phyloP scores from a whole-genome alignment of 2,113 vertebrate genomes.

The Siniperca knerii region DNA sequence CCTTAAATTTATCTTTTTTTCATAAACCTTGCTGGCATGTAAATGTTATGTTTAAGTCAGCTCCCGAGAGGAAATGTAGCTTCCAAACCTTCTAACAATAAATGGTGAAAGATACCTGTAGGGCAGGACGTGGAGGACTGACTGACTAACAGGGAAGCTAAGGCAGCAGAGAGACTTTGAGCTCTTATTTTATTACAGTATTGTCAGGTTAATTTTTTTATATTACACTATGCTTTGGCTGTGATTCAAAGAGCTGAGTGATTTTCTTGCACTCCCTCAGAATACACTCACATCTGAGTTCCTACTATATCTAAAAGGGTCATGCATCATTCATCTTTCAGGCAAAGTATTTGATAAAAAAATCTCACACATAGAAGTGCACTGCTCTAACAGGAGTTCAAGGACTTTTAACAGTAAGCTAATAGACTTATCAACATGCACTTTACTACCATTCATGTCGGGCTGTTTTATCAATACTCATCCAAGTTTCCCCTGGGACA shows the following conservation, averaged over 20 bases:
- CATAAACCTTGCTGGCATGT: neutral
- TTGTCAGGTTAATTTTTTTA: neutral
- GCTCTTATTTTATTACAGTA: neutral
- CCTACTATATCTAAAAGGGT: neutral
- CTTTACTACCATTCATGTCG: slow-evolving; percentile 30
- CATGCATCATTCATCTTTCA: neutral
- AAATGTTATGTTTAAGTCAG: neutral
- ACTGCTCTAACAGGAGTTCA: neutral
- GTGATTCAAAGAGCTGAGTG: neutral
- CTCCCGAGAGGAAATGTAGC: neutral
- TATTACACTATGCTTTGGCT: neutral
- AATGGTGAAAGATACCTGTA: neutral
- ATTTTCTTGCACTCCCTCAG: neutral
- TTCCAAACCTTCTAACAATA: neutral
- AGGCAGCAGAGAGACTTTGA: slow-evolving; percentile 4
- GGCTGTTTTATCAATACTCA: slow-evolving; percentile 62
- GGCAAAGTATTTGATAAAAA: neutral
- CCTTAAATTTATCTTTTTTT: neutral
- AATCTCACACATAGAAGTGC: neutral
- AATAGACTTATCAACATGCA: slow-evolving; percentile 30
- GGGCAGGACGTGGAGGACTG: slow-evolving; percentile 2
- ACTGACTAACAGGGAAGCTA: slow-evolving; percentile 4
- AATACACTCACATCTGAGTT: neutral
- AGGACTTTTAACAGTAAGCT: neutral
- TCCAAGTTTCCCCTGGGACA: slow-evolving; percentile 22